A percentile compares a stretch with the other conserved stretches of the same genome.
Conservation (phyloP, 2,797 vertebrate species). For the Pseudopleuronectes americanus region DNA sequence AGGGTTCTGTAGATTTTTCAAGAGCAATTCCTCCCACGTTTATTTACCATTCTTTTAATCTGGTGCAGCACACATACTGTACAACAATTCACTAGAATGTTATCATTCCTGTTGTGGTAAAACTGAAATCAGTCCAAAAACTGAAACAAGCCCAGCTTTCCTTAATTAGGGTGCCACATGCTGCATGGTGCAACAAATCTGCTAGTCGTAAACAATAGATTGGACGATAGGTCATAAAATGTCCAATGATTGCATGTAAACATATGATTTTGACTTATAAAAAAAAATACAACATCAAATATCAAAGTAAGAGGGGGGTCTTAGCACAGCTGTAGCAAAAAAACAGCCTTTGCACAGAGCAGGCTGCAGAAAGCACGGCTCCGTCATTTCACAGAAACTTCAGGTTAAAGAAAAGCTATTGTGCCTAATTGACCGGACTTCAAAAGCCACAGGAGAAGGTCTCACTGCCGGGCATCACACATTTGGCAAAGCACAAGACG, state of each 20-base stretch:
- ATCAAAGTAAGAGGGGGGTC: slow-evolving; percentile 9
- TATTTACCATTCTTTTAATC: slow-evolving; percentile 22
- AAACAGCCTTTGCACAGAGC: neutral
- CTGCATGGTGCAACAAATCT: slow-evolving; percentile 12
- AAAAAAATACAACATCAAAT: slow-evolving; percentile 24
- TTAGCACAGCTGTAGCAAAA: neutral
- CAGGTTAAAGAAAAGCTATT: neutral
- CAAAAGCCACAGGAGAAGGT: slow-evolving; percentile 49
- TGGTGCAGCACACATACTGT: neutral
- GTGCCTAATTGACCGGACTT: slow-evolving; percentile 40
- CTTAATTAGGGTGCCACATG: neutral
- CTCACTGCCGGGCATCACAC: slow-evolving; percentile 28
- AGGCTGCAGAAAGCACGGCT: slow-evolving; percentile 6
- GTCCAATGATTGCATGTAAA: slow-evolving; percentile 26
- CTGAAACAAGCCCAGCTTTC: slow-evolving; percentile 9
- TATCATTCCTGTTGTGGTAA: slow-evolving; percentile 11
- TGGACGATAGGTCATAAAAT: slow-evolving; percentile 3
- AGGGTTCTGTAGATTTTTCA: slow-evolving; percentile 12
- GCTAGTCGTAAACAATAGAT: slow-evolving; percentile 20
- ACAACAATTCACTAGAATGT: slow-evolving; percentile 11
- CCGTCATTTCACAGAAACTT: too few relatives aligned
- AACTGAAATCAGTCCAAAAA: slow-evolving; percentile 20
- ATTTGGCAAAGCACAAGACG: slow-evolving; percentile 33
- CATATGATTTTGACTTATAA: slow-evolving; percentile 1
- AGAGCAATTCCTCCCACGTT: slow-evolving; percentile 19